These are phyloP conservation scores for Zaprionus bogoriensis DNA, from an alignment of 2,888 invertebrate genomes.

Conservation along the genomic window DNA sequence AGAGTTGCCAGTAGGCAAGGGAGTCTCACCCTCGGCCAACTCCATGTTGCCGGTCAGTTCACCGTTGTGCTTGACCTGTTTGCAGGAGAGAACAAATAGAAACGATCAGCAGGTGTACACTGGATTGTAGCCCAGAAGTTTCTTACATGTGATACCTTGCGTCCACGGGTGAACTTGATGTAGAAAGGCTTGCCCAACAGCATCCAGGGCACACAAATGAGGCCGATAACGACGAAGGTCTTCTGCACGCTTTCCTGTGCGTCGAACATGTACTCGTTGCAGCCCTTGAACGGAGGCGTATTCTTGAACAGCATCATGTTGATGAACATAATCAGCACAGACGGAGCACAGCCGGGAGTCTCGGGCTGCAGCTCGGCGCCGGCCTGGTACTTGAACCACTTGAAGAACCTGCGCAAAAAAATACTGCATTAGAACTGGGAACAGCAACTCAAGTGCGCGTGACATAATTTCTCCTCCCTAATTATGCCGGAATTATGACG, in stretches of 20 bases:
- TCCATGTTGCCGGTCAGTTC: constrained; percentile 88
- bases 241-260: constrained; percentile 89
- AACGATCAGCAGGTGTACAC: not conserved
- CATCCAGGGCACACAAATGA: constrained; percentile 97
- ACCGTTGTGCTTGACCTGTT: constrained; percentile 84
- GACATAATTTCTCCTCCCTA: too few species aligned
- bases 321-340: constrained; percentile 90
- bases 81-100: not conserved
- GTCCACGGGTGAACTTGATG: constrained; percentile 83
- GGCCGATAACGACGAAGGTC: constrained; percentile 90
- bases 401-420: constrained; percentile 86
- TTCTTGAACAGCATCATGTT: constrained; percentile 90
- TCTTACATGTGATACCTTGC: constrained; percentile 66
- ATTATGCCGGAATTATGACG: too few species aligned
- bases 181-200: constrained; percentile 94
- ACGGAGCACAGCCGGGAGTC: constrained; percentile 87
- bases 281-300: constrained; percentile 81
- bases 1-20: constrained; percentile 76
- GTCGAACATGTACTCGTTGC: constrained; percentile 87
- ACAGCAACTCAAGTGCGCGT: not conserved
- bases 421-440: not conserved
- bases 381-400: constrained; percentile 91
- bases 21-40: constrained; percentile 83
- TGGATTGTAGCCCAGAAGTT: not conserved
- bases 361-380: constrained; percentile 75